These are phyloP conservation scores for Sander lucioperca DNA, from an alignment of 2,113 vertebrate species.

Conservation along the genomic window DNA sequence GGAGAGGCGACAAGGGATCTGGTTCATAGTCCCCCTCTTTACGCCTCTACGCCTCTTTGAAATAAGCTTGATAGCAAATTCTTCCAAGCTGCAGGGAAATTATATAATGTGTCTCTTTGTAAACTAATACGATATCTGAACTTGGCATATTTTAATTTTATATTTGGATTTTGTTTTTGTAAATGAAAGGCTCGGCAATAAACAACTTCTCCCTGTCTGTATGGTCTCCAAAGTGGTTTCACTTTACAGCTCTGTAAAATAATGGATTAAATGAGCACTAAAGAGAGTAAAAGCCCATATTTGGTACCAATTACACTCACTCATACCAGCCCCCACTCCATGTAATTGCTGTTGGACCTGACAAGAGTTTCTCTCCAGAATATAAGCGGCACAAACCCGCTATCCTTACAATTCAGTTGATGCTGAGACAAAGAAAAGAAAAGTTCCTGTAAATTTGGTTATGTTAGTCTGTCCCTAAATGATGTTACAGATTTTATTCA, in stretches of 20 bases:
- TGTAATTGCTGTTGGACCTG: neutral
- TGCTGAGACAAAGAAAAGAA: neutral
- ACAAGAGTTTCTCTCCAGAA: constrained; percentile 25
- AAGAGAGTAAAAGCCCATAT: constrained; percentile 34
- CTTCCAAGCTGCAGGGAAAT: constrained; percentile 2
- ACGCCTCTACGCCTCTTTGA: neutral
- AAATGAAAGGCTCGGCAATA: neutral
- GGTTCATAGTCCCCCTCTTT: constrained; percentile 3
- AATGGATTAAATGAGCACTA: constrained; percentile 45
- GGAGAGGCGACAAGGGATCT: constrained; percentile 31
- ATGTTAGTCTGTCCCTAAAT: neutral
- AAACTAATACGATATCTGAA: neutral
- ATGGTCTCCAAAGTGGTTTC: constrained; percentile 25
- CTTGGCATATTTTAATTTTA: neutral
- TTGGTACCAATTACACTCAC: constrained; percentile 6
- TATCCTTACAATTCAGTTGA: neutral
- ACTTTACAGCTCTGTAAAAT: constrained; percentile 64
- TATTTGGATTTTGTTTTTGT: neutral
- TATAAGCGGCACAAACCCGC: neutral
- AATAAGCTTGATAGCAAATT: constrained; percentile 2
- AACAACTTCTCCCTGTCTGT: constrained; percentile 2
- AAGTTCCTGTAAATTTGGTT: neutral
- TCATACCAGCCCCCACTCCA: neutral
- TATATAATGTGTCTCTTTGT: neutral
- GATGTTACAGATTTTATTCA: neutral